Percentiles rank a stretch among this genome's conserved stretches.
phyloP scores from a whole-genome alignment of 2,888 invertebrate species.

The Scaptomyza parva region DNA sequence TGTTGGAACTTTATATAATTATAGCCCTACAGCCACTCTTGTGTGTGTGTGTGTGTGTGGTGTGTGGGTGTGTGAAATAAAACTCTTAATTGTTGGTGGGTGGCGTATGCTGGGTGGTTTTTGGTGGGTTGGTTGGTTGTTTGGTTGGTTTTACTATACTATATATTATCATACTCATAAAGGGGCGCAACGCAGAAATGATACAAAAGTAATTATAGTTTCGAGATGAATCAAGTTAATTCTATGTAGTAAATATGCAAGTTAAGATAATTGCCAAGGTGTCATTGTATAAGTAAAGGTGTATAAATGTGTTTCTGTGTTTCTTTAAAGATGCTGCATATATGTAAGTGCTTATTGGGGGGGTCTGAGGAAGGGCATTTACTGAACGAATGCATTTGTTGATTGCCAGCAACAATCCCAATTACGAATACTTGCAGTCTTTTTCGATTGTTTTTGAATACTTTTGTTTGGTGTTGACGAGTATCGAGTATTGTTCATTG shows the following conservation, averaged over 20 bases:
- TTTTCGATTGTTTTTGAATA: not conserved
- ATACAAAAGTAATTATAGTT: slow-evolving; percentile 55
- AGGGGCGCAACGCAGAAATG: slow-evolving; percentile 56
- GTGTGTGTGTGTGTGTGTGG: slow-evolving; percentile 6
- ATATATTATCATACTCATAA: slow-evolving; percentile 15
- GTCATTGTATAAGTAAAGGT: slow-evolving; percentile 30
- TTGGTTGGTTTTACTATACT: slow-evolving; percentile 29
- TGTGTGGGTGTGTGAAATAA: slow-evolving; percentile 20
- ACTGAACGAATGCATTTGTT: slow-evolving; percentile 26
- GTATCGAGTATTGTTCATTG: slow-evolving; percentile 26
- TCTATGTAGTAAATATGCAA: slow-evolving; percentile 50
- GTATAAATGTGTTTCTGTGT: slow-evolving; percentile 25
- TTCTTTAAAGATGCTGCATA: slow-evolving; percentile 5
- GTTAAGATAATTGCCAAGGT: slow-evolving; percentile 66
- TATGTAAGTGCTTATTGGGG: slow-evolving; percentile 6
- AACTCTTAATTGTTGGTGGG: slow-evolving; percentile 31
- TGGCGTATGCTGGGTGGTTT: slow-evolving; percentile 22
- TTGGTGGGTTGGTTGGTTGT: slow-evolving; percentile 25
- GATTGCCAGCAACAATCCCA: slow-evolving; percentile 41
- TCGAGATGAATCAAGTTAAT: slow-evolving; percentile 46
- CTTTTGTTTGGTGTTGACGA: slow-evolving; percentile 14
- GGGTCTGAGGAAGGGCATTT: slow-evolving; percentile 8
- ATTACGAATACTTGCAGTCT: slow-evolving; percentile 18
- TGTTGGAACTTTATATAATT: slow-evolving; percentile 46
- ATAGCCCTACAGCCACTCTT: slow-evolving; percentile 21